Base-by-base conservation (phyloP, 1,140 invertebrate genomes). In the Brachionus rotundiformis region DNA sequence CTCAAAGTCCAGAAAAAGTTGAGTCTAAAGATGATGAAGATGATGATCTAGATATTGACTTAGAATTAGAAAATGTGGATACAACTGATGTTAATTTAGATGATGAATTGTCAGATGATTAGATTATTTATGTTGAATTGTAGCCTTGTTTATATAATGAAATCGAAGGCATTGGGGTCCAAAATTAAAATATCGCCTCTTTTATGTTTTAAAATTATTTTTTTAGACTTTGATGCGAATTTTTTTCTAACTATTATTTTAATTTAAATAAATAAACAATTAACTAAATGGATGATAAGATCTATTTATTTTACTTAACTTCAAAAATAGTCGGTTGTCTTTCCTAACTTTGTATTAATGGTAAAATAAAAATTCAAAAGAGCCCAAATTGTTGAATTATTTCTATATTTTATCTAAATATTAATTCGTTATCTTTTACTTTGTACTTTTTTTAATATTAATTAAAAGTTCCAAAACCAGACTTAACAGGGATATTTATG, bases 61-160 rank as follows among this genome's bases (percentile, higher is more conserved):
- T 79, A 25, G 76, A 79, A 19, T 41, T 79, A 13, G 76, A 79
- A 25, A 79, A 79, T 39, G 76, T 79, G 16, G 76, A 79, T 63
- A 79, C 76, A 25, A 79, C 47, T 23, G 76, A 79, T 16, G 47
- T 79, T 39, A 79, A 79, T 41, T 79, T 79, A 31, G 76, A 79
- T 63, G 76, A 79, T 54, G 76, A 79, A 27, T 63, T 79, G 11
- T 79, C 76, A 11, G 76, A 79, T 59, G 68, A 73, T 44, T 73
- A 73, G 25, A 73, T 41, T 0, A 73, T 23, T 44, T 10, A 11
- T 25, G 29, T 36, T 19, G 13, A 73, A 44, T 23, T 73, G 33
- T 73, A 73, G 36, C 68, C 39, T 31, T 73, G 19, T 73, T 73
- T 73, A 36, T 68, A 68, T 33, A 10, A 63, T 63, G 25, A 10